Base-by-base conservation (phyloP, 2,888 invertebrate genomes). In the Marasmarcha lunaedactyla region DNA sequence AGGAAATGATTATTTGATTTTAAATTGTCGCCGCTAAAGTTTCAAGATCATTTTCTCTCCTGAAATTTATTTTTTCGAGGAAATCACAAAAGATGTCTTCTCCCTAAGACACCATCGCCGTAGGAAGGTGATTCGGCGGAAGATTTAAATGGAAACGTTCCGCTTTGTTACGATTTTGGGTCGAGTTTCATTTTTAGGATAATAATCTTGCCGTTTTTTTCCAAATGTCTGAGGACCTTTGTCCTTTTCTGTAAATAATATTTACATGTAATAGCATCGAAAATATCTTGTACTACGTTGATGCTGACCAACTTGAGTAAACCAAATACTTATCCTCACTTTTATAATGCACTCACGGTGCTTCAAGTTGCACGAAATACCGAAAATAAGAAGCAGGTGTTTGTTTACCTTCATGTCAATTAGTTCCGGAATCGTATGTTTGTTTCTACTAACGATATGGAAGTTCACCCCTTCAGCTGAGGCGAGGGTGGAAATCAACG, bases 1-100 rank as follows among this genome's bases (percentile, higher is more conserved):
- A 30, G 30, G 30, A 30, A 30, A 30, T 30, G 30, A 10, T 30
- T 30, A 30, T 30, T 30, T 30, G 30, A 30, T 30, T 30, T 30
- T 30, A 30, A 30, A 30, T 30, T 30, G 30, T 30, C 30, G 30
- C 30, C 30, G 30, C 10, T 30, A n/a, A 25, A 30, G 30, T 30
- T 30, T 11, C 4, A 11, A 30, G 30, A 30, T 30, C 30, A 11
- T 4, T 30, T 10, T 30, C 10, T 30, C 6, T 30, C 30, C 6
- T 30, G 30, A 30, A 30, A 30, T 30, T 30, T 30, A 30, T 30
- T 30, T 30, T 30, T 30, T 11, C 11, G n/a, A 30, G 30, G 6
- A n/a, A 3, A 4, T 30, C 6, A 30, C 30, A 30, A 30, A 30
- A 30, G 30, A 30, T 30, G 30, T 30, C 30, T 30, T 30, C 10